phyloP scores from a whole-genome alignment of 2,797 vertebrate genomes.

The Anguilla anguilla region DNA sequence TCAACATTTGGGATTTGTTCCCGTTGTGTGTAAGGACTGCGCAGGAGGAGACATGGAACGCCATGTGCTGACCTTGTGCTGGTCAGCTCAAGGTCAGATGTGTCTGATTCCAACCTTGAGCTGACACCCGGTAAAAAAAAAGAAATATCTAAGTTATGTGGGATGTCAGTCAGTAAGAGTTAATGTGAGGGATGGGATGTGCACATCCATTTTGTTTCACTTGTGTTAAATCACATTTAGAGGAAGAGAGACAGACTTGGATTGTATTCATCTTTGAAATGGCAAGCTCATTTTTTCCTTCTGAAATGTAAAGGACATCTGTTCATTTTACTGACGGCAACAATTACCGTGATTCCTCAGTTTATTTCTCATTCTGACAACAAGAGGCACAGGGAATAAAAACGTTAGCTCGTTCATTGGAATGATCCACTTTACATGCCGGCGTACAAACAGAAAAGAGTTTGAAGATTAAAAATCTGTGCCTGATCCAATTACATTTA shows the following conservation, averaged over 20 bases:
- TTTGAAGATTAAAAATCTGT: background rate
- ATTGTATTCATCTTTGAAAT: slow-evolving; percentile 3
- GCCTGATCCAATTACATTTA: background rate
- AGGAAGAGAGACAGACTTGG: background rate
- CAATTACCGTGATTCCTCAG: background rate
- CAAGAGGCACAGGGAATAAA: background rate
- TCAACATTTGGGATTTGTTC: background rate
- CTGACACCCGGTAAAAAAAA: background rate
- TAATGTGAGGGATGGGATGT: background rate
- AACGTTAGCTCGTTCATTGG: background rate
- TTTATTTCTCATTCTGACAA: slow-evolving; percentile 16
- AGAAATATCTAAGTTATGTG: background rate
- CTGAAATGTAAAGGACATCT: slow-evolving; percentile 8
- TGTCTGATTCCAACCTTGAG: background rate
- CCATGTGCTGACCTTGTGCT: background rate
- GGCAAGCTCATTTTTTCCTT: background rate
- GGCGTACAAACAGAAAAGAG: background rate
- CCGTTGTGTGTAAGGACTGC: background rate
- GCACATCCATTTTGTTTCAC: background rate
- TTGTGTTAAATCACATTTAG: background rate
- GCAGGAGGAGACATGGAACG: background rate
- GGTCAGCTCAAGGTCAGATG: background rate
- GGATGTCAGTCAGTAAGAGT: background rate
- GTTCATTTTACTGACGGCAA: background rate
- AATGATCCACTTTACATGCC: slow-evolving; percentile 1